Base-by-base conservation (phyloP, 2,797 vertebrate species). In the Mormyrops boulengeri region DNA sequence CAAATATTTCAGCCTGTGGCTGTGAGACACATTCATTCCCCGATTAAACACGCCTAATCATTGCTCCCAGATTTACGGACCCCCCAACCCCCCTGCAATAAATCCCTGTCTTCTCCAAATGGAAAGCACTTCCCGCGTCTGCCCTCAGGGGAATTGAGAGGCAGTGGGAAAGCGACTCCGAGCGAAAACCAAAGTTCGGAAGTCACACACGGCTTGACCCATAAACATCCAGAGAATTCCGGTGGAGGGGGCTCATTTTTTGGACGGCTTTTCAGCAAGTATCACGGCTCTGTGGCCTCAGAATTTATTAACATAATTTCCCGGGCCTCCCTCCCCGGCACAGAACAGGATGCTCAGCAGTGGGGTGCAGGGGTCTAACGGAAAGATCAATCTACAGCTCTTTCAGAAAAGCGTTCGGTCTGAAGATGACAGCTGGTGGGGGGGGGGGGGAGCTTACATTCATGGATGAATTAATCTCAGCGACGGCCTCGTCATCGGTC, bases 401-500 rank as follows among this genome's bases (percentile, higher is more conserved):
- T 85, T 52, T 52, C 49, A 47, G 26, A 85, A 85, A 12, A 11
- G 12, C 82, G 12, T 52, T 50, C 8, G 47, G 9, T 22, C 19
- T 49, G 12, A 52, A 26, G 49, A 86, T 5, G 50, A 86, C 84
- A 53, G 50, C 26, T 17, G 47, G 49, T 7, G 19, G 14, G 22
- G 66, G 30, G 4, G 12, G 26, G 0, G n/a, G 62, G 66, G 11
- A 30, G 94, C 98, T 98, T 95, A 99, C 98, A 0, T 99, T 99
- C 99, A 99, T 99, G 91, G 98, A 98, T 0, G 97, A 95, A 77
- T 99, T 99, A 93, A 99, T 99, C 95, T 99, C 98, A 0, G 98
- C 97, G 0, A 99, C 98, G 0, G 98, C 95, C 87, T 99, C 98
- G 0, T 99, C 99, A 0, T 99, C 99, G 0, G 98, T 99, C 73